Evolutionary conservation across 2,113 vertebrate genomes (phyloP).

Genomic region (Fregata magnificens): DNA sequence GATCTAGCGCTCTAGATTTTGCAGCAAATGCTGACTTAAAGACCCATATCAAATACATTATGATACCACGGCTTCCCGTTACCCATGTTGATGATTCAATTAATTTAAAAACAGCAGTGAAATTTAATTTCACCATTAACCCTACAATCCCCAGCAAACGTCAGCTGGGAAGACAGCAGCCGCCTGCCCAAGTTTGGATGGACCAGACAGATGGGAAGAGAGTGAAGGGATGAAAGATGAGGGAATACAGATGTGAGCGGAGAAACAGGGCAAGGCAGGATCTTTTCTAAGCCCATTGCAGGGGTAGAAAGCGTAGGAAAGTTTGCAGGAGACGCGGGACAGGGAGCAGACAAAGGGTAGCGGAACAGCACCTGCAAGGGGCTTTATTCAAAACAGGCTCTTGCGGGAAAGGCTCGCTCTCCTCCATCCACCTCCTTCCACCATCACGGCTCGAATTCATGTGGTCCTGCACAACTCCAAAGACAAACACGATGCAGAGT

Average conservation of each 20-base stretch:
- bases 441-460: fast-evolving
- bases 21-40: conserved; percentile 61
- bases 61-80: conserved; percentile 61
- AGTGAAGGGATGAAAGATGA: not conserved
- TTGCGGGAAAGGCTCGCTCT: not conserved
- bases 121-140: conserved; percentile 55
- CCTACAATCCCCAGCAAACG: not conserved
- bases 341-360: not conserved
- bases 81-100: conserved; percentile 65
- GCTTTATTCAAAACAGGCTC: not conserved
- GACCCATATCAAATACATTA: conserved; percentile 66
- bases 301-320: not conserved
- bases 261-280: not conserved
- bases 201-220: not conserved
- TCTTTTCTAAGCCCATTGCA: not conserved
- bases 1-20: conserved; percentile 42
- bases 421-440: not conserved
- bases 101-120: conserved; percentile 65
- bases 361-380: not conserved
- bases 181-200: not conserved
- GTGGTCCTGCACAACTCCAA: not conserved
- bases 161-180: not conserved
- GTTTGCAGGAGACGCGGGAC: not conserved
- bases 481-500: not conserved
- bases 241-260: not conserved